Conservation (phyloP, 2,113 vertebrate species). For the Rhea americana region DNA sequence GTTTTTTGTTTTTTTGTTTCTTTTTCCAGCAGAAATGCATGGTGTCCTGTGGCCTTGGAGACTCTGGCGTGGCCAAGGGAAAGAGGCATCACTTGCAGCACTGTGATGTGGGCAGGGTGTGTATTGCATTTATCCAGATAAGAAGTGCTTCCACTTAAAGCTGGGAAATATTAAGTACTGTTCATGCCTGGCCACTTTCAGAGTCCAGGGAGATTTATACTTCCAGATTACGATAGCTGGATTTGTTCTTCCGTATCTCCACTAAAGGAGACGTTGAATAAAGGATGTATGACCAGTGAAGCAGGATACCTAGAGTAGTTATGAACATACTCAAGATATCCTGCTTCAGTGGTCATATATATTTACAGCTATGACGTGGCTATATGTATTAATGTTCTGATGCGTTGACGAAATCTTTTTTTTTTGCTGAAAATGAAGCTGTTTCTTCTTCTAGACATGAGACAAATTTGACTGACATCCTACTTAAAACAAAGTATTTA, state of each 20-base stretch:
- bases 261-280: no score
- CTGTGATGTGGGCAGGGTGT: not conserved
- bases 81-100: not conserved
- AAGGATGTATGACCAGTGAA: not conserved
- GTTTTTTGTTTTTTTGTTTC: not conserved
- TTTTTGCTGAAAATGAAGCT: not conserved
- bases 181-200: fast-evolving
- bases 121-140: not conserved
- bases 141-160: not conserved
- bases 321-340: not conserved
- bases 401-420: not conserved
- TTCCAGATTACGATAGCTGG: fast-evolving
- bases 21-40: not conserved
- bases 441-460: not conserved
- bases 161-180: fast-evolving
- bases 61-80: not conserved
- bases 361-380: not conserved
- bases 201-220: fast-evolving
- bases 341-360: fast-evolving
- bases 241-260: not conserved
- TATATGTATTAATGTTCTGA: not conserved
- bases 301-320: not conserved
- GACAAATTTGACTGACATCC: not conserved
- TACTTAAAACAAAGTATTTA: not conserved
- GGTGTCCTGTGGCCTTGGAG: not conserved